These are phyloP conservation scores for Netelia fuscicornis DNA, from an alignment of 2,888 invertebrate genomes.

Conservation along the genomic window DNA sequence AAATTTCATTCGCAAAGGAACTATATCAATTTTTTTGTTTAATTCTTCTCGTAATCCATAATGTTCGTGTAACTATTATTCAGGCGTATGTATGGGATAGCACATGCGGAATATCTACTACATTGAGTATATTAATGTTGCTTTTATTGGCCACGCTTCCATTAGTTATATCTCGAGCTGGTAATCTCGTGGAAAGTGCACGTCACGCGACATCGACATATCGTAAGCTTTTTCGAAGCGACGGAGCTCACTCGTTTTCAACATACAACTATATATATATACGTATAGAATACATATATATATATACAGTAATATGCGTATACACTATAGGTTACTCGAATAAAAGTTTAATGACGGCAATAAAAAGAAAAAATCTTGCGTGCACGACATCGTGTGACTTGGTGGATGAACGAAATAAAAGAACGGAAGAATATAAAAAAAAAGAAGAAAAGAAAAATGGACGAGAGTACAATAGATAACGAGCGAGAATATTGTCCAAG, in stretches of 20 bases:
- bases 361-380: slow-evolving; percentile 67
- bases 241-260: slow-evolving; percentile 47
- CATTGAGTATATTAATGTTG: slow-evolving; percentile 68
- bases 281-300: slow-evolving; percentile 11
- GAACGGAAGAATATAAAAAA: slow-evolving; percentile 18
- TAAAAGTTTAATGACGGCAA: slow-evolving; percentile 67
- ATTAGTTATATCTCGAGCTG: slow-evolving; percentile 76
- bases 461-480: slow-evolving; percentile 62
- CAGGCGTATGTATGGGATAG: not conserved
- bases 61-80: slow-evolving; percentile 46
- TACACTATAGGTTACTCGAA: slow-evolving; percentile 58
- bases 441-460: slow-evolving; percentile 42
- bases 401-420: slow-evolving; percentile 59
- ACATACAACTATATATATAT: slow-evolving; percentile 4
- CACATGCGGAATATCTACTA: not conserved
- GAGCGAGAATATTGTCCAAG: slow-evolving; percentile 50
- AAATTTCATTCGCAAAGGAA: no score
- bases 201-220: slow-evolving; percentile 69
- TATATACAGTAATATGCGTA: slow-evolving; percentile 28
- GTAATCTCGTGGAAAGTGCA: slow-evolving; percentile 69
- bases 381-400: slow-evolving; percentile 64
- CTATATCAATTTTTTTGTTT: no score
- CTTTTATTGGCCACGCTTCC: slow-evolving; percentile 79
- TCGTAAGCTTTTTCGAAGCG: slow-evolving; percentile 62
- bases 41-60: slow-evolving; percentile 18